Conservation (phyloP, 2,888 invertebrate genomes). For the Drosophila tanythrix region DNA sequence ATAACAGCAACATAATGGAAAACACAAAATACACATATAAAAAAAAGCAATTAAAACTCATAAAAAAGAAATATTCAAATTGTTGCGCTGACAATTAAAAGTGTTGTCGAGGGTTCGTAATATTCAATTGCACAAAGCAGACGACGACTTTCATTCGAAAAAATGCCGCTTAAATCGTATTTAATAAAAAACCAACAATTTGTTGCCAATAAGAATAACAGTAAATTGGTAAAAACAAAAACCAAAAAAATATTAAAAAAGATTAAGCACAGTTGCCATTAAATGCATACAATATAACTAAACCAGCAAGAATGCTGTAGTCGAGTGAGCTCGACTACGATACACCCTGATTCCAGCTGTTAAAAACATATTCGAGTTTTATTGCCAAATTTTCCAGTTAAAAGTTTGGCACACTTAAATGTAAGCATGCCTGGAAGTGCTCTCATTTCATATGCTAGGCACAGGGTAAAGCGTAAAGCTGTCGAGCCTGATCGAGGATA, state of each 20-base stretch:
- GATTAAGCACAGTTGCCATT: background rate
- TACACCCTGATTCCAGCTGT: background rate
- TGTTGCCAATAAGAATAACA: constrained; percentile 20
- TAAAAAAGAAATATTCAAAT: constrained; percentile 10
- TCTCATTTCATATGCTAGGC: background rate
- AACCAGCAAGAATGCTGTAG: background rate
- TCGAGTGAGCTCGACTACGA: background rate
- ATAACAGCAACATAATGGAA: constrained; percentile 12
- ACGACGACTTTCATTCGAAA: constrained; percentile 54
- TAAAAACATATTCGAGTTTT: background rate
- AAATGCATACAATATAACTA: background rate
- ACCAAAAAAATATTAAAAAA: no score
- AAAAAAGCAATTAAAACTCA: constrained; percentile 39
- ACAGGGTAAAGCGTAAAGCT: background rate
- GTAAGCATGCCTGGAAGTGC: background rate
- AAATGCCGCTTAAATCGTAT: constrained; percentile 70
- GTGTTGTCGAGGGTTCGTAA: constrained; percentile 37
- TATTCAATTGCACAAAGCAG: constrained; percentile 47
- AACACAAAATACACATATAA: constrained; percentile 4
- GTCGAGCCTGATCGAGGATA: background rate
- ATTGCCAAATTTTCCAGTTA: background rate
- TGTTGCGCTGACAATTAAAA: constrained; percentile 59
- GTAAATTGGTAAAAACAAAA: background rate
- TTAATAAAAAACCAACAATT: constrained; percentile 62
- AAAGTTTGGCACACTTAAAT: background rate